A percentile compares a stretch with the other conserved stretches of the same genome.
phyloP scores from a whole-genome alignment of 2,113 vertebrate species.

The Notarius quadriscutis region DNA sequence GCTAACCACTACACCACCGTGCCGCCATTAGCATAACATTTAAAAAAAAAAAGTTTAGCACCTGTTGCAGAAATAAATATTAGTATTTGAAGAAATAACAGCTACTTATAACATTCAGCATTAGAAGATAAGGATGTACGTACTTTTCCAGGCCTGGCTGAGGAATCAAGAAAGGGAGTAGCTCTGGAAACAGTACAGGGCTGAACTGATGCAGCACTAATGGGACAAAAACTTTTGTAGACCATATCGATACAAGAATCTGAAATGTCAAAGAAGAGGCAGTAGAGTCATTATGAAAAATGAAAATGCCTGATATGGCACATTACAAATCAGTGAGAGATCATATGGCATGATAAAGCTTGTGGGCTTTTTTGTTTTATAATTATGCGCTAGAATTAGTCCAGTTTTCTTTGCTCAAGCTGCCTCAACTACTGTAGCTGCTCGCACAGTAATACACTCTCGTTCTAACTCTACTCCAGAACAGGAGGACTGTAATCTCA shows the following conservation, averaged over 20 bases:
- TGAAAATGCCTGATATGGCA: background rate
- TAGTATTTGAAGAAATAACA: background rate
- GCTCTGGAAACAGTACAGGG: background rate
- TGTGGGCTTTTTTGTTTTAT: background rate
- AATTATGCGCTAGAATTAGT: background rate
- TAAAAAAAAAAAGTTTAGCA: background rate
- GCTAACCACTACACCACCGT: too few species aligned
- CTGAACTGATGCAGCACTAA: background rate
- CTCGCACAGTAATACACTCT: constrained; percentile 14
- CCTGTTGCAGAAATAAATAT: background rate
- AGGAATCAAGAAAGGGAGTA: background rate
- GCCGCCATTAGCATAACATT: too few species aligned
- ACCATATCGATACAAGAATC: background rate
- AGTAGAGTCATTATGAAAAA: constrained; percentile 3
- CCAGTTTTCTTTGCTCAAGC: background rate
- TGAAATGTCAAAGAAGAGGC: background rate
- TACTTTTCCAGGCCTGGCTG: background rate
- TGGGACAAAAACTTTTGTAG: background rate
- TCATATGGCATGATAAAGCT: background rate
- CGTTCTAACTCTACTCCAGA: background rate
- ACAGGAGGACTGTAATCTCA: constrained; percentile 12
- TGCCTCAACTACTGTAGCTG: background rate
- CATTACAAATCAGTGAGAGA: background rate
- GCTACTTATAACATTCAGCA: background rate
- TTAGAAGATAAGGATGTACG: background rate